Conservation (phyloP, 1,140 invertebrate genomes). For the Pomacea maculata region DNA sequence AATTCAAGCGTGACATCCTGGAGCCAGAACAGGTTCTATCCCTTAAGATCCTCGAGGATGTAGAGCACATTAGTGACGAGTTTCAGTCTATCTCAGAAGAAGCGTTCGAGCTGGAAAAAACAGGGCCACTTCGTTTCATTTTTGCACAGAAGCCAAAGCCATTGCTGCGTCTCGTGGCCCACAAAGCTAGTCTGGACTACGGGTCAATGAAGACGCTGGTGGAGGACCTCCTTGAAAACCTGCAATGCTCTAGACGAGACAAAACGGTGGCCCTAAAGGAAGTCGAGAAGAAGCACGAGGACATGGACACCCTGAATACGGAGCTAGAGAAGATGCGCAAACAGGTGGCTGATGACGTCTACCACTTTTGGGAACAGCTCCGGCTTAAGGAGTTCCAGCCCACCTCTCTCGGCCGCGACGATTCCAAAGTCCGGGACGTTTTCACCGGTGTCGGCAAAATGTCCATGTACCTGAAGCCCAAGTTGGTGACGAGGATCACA, state of each 20-base stretch:
- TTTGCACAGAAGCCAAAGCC: slow-evolving; percentile 3
- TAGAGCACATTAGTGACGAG: background rate
- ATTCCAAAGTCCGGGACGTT: background rate
- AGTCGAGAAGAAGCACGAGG: slow-evolving; percentile 9
- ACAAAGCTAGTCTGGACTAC: slow-evolving; percentile 33
- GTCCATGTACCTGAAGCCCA: slow-evolving; percentile 3
- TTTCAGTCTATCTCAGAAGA: slow-evolving; percentile 18
- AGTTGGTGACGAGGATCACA: slow-evolving; percentile 11
- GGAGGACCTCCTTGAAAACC: slow-evolving; percentile 25
- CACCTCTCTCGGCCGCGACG: slow-evolving; percentile 16
- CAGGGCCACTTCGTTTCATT: slow-evolving; percentile 31
- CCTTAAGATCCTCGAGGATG: slow-evolving; percentile 12
- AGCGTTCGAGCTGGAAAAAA: slow-evolving; percentile 24
- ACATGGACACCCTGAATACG: slow-evolving; percentile 11
- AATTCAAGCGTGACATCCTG: slow-evolving; percentile 5
- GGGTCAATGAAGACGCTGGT: slow-evolving; percentile 18
- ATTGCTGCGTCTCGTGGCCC: slow-evolving; percentile 23
- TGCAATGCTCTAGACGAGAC: background rate
- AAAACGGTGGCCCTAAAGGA: background rate
- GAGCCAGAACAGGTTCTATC: slow-evolving; percentile 25
- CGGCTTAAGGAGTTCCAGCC: slow-evolving; percentile 9
- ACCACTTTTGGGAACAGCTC: slow-evolving; percentile 27
- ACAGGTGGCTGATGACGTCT: slow-evolving; percentile 14
- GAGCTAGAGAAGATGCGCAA: slow-evolving; percentile 29
- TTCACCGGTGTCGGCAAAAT: background rate